phyloP scores from a whole-genome alignment of 2,888 invertebrate genomes.

The Ectemnius lituratus region DNA sequence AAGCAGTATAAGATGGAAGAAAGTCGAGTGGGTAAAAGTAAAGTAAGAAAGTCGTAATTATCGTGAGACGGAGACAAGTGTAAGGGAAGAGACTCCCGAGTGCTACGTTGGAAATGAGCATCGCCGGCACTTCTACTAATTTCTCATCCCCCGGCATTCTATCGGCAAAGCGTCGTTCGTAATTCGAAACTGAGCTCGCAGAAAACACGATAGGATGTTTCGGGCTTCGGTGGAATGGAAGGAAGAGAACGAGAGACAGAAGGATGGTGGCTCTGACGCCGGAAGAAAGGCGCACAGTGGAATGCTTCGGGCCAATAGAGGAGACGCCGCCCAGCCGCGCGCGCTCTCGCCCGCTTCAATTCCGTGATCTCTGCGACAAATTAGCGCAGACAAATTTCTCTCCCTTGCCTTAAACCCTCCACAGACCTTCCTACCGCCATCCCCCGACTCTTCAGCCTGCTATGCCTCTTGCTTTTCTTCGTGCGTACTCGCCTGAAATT shows the following conservation, averaged over 20 bases:
- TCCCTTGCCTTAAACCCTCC: constrained; percentile 58
- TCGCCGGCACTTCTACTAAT: constrained; percentile 16
- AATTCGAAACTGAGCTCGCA: constrained; percentile 58
- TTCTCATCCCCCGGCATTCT: constrained; percentile 26
- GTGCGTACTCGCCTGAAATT: constrained; percentile 45
- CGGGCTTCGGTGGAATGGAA: constrained; percentile 25
- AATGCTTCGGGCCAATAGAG: constrained; percentile 67
- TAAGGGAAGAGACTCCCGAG: neutral
- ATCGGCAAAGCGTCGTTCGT: constrained; percentile 54
- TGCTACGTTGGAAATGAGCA: constrained; percentile 34
- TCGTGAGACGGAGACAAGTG: no score
- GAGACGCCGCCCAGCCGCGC: constrained; percentile 53
- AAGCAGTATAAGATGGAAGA: no score
- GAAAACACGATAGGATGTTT: constrained; percentile 62
- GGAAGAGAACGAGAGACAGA: constrained; percentile 33
- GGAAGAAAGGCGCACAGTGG: constrained; percentile 60
- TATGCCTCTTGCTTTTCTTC: constrained; percentile 30
- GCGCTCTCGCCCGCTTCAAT: constrained; percentile 65
- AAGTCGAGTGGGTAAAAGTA: neutral
- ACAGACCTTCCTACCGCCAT: neutral
- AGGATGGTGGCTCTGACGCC: constrained; percentile 21
- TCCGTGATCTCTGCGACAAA: constrained; percentile 70
- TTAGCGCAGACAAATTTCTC: constrained; percentile 71
- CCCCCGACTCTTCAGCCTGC: no score
- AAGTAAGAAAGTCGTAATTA: constrained; percentile 13